Evolutionary conservation across 2,113 vertebrate genomes (phyloP).

Genomic region (Nesogale talazaci): DNA sequence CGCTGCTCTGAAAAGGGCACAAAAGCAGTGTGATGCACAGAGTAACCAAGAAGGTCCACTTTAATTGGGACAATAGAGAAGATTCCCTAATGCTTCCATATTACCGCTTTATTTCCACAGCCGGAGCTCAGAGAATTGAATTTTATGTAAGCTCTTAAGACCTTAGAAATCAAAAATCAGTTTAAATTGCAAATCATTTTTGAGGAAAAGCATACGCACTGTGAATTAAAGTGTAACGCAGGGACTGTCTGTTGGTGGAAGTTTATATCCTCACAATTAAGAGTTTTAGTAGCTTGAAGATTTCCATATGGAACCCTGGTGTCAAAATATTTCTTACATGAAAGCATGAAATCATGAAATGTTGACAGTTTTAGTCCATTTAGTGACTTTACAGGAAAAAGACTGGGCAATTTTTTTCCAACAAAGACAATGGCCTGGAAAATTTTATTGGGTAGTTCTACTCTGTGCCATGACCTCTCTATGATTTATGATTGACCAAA

Average conservation of each 20-base stretch:
- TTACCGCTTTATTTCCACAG: background rate
- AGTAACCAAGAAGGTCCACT: background rate
- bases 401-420: background rate
- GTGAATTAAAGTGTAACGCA: fast-evolving
- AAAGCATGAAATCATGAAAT: background rate
- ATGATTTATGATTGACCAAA: background rate
- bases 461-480: background rate
- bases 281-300: background rate
- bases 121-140: background rate
- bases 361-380: background rate
- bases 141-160: background rate
- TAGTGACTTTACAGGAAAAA: background rate
- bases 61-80: background rate
- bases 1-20: background rate
- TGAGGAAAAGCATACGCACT: background rate
- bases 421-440: background rate
- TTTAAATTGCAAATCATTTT: background rate
- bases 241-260: background rate
- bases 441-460: background rate
- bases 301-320: background rate
- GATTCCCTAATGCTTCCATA: background rate
- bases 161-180: background rate
- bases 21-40: background rate
- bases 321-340: background rate
- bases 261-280: background rate